Conservation (phyloP, 2,888 invertebrate genomes). For the Ischnus inquisitorius region DNA sequence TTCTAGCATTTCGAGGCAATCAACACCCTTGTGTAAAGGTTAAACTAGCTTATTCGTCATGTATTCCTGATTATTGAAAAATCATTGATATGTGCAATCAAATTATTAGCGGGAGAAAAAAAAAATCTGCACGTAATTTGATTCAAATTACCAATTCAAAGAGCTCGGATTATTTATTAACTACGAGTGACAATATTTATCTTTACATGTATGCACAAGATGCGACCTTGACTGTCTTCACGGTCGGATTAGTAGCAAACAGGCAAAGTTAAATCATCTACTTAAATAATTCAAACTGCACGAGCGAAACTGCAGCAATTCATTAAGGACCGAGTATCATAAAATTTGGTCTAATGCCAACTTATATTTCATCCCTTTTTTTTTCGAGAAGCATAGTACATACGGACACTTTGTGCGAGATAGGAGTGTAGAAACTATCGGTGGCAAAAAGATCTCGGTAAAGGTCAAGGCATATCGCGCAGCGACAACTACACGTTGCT, state of each 20-base stretch:
- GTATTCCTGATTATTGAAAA: neutral
- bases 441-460: constrained; percentile 46
- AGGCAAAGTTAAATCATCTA: neutral
- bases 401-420: constrained; percentile 22
- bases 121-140: neutral
- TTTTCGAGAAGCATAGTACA: constrained; percentile 18
- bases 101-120: neutral
- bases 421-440: constrained; percentile 10
- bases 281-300: neutral
- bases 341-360: constrained; percentile 40
- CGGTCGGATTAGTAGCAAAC: neutral
- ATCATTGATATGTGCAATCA: neutral
- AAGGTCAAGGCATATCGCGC: constrained; percentile 42
- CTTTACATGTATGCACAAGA: neutral
- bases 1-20: neutral
- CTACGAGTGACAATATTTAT: neutral
- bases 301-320: constrained; percentile 24
- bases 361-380: neutral
- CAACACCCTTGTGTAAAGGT: neutral
- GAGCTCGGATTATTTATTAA: neutral
- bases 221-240: neutral
- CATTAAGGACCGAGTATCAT: constrained; percentile 33
- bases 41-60: neutral
- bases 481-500: constrained; percentile 10
- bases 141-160: neutral